phyloP scores from a whole-genome alignment of 64 coral and sea anemone species.

The Exaiptasia diaphana region DNA sequence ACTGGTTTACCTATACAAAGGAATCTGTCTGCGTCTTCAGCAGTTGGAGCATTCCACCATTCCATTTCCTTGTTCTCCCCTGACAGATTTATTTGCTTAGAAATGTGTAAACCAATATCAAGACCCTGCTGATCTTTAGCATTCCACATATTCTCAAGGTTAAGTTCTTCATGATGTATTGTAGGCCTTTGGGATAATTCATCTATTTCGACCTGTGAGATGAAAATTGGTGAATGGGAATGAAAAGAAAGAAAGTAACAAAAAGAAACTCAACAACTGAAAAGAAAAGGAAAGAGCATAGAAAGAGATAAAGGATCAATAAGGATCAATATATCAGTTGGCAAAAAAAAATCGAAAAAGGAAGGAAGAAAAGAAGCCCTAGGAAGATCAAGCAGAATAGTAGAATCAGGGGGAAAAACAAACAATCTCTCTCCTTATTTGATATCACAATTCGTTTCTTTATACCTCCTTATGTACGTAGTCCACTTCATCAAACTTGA shows the following conservation, averaged over 20 bases:
- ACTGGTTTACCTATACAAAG: background rate
- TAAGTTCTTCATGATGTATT: background rate
- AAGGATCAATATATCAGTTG: too few relatives aligned
- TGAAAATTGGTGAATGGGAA: background rate
- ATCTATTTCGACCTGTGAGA: background rate
- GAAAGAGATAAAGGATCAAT: too few relatives aligned
- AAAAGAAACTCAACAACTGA: background rate
- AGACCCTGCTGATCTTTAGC: background rate
- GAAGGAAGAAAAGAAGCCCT: too few relatives aligned
- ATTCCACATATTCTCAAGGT: background rate
- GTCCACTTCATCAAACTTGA: background rate
- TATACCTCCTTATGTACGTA: background rate
- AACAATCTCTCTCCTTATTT: too few relatives aligned
- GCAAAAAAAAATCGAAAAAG: too few relatives aligned
- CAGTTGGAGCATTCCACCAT: background rate
- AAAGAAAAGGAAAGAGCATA: too few relatives aligned
- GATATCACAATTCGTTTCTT: too few relatives aligned
- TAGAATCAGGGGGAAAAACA: too few relatives aligned
- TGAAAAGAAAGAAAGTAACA: background rate
- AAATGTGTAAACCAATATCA: background rate
- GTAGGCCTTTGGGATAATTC: background rate
- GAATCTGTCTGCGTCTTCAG: slow-evolving; percentile 18
- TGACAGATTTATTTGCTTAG: background rate
- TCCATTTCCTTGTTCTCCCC: background rate
- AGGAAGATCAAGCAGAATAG: too few relatives aligned